Base-by-base conservation (phyloP, 2,113 vertebrate species). In the Bos javanicus region DNA sequence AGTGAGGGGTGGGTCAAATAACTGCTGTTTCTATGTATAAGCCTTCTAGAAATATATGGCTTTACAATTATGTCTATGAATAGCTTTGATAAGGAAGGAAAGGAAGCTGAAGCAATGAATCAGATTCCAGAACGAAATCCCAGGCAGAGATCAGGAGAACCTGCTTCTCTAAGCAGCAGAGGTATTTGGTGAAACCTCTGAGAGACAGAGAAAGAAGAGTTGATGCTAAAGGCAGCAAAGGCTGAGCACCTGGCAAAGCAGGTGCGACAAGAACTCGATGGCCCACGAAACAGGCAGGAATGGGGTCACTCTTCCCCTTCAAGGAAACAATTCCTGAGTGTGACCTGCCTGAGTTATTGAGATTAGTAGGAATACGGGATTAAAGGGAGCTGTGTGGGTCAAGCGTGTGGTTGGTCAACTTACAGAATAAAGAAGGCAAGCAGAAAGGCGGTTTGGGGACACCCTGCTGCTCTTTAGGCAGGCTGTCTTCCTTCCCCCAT, bases 41-140 rank as follows among this genome's bases (percentile, higher is more conserved):
- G 25, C 43, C 64, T 91, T 39, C 14, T 21, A 52, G 36, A 60
- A 39, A 74, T n/a, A 64, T 10, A 13, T 46, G 28, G 84, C 3
- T 57, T 86, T 50, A 21, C 67, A 62, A 52, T 36, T 80, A 54
- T 10, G 8, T 36, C 13, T 23, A 13, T 11, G 26, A 60, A 33
- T 15, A 50, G 30, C 88, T 96, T 94, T 26, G 36, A 94, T 57
- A 80, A 83, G 71, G 76, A 52, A 84, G 11, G 56, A 43, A 90
- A 43, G 46, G 30, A 64, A 71, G 54, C 33, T 92, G 25, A 57
- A 54, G 30, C 30, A 78, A 48, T 12, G 5, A 25, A 21, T 16
- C 39, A 54, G 60, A 84, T 67, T 83, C 33, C 54, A 91, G 94
- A 81, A 43, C 13, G 52, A 16, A 84, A 88, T 85, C 36, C 74